phyloP scores from a whole-genome alignment of 2,113 vertebrate genomes.

The Balaeniceps rex region DNA sequence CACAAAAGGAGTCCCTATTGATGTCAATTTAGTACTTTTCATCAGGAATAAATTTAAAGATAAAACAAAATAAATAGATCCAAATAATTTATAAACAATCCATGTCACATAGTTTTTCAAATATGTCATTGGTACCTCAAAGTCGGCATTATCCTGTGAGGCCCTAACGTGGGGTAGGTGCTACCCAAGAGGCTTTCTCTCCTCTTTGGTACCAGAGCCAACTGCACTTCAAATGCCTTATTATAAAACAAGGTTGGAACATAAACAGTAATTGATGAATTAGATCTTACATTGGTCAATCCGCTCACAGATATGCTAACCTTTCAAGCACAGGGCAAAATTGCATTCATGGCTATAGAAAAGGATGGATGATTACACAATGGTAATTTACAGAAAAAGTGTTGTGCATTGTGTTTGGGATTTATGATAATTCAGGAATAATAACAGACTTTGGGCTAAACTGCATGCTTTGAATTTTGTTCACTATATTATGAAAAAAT shows the following conservation, averaged over 20 bases:
- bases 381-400: background rate
- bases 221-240: background rate
- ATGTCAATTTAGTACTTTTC: background rate
- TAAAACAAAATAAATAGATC: background rate
- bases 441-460: background rate
- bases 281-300: background rate
- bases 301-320: background rate
- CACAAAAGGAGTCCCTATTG: background rate
- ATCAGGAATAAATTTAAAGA: background rate
- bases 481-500: background rate
- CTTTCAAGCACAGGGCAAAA: background rate
- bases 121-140: background rate
- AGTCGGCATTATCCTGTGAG: background rate
- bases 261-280: background rate
- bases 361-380: background rate
- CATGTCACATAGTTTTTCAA: background rate
- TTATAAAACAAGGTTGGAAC: background rate
- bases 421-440: background rate
- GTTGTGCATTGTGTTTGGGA: background rate
- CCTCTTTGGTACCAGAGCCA: background rate
- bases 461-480: background rate
- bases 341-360: background rate
- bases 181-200: background rate
- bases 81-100: background rate
- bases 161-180: background rate